These are phyloP conservation scores for Vanessa tameamea DNA, from an alignment of 1,140 invertebrate species.

Conservation along the genomic window DNA sequence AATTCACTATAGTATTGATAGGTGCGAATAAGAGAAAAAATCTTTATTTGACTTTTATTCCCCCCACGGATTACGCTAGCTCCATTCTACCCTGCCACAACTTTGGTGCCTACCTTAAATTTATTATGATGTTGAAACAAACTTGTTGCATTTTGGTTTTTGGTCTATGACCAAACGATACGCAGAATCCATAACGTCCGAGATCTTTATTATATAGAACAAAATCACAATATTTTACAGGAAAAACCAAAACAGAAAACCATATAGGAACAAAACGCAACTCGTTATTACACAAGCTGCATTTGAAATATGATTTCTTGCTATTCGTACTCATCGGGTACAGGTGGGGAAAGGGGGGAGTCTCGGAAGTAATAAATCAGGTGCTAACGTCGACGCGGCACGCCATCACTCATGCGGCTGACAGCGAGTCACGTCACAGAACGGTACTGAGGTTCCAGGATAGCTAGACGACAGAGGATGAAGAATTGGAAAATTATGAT, in stretches of 20 bases:
- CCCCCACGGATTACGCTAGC: too few relatives aligned
- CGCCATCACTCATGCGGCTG: slow-evolving; percentile 72
- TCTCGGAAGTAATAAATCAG: slow-evolving; percentile 76
- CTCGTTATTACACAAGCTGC: not conserved
- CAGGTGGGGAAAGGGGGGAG: slow-evolving; percentile 29
- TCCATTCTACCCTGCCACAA: too few relatives aligned
- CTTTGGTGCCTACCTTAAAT: too few relatives aligned
- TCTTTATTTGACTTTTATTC: too few relatives aligned
- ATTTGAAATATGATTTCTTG: slow-evolving; percentile 22
- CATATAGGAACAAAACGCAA: not conserved
- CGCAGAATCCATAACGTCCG: too few relatives aligned
- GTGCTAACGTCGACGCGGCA: slow-evolving; percentile 72
- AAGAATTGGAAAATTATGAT: not conserved
- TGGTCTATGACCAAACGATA: too few relatives aligned
- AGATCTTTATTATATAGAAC: too few relatives aligned
- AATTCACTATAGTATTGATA: too few relatives aligned
- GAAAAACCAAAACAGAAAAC: too few relatives aligned
- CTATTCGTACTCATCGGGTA: slow-evolving; percentile 32
- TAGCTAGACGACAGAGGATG: slow-evolving; percentile 14
- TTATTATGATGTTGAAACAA: too few relatives aligned
- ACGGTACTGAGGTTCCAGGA: slow-evolving; percentile 43
- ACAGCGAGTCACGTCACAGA: slow-evolving; percentile 64
- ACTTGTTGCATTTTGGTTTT: too few relatives aligned
- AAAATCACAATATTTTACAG: not conserved
- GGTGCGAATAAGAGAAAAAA: too few relatives aligned